These are phyloP conservation scores for Muscina levida DNA, from an alignment of 2,888 invertebrate species.

Conservation along the genomic window DNA sequence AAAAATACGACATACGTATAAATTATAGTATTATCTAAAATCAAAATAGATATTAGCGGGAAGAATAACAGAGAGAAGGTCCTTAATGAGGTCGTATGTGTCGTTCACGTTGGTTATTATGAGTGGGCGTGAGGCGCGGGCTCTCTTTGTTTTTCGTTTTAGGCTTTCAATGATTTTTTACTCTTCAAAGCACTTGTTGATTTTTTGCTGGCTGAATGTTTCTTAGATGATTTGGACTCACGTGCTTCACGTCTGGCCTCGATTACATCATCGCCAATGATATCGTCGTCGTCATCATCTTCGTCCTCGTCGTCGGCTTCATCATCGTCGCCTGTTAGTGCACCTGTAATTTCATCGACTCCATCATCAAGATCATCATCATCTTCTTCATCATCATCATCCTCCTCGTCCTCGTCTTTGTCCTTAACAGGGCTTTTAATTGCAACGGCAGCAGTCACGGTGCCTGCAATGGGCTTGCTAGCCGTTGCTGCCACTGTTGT, in stretches of 20 bases:
- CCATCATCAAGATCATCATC: conserved; percentile 80
- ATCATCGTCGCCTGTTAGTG: conserved; percentile 84
- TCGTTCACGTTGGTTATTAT: conserved; percentile 61
- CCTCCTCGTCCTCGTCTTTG: conserved; percentile 82
- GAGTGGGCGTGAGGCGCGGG: conserved; percentile 40
- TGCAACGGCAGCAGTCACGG: conserved; percentile 58
- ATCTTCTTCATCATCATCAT: conserved; percentile 84
- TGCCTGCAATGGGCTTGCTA: neutral
- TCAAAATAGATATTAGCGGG: neutral
- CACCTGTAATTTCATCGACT: conserved; percentile 85
- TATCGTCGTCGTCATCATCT: conserved; percentile 84
- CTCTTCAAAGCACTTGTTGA: conserved; percentile 78
- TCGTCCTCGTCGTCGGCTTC: conserved; percentile 84
- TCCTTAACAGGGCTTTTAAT: conserved; percentile 67
- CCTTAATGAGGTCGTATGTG: conserved; percentile 68
- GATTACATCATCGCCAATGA: conserved; percentile 83
- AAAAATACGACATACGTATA: conserved; percentile 16
- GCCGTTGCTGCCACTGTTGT: conserved; percentile 68
- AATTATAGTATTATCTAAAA: conserved; percentile 41
- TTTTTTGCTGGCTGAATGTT: conserved; percentile 74
- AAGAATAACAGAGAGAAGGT: conserved; percentile 23
- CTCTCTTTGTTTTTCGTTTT: conserved; percentile 36
- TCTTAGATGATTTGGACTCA: conserved; percentile 85
- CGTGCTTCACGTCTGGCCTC: conserved; percentile 87
- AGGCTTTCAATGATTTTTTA: conserved; percentile 77